phyloP scores from a whole-genome alignment of 2,797 vertebrate genomes.

The Typhlichthys eigenmanni region DNA sequence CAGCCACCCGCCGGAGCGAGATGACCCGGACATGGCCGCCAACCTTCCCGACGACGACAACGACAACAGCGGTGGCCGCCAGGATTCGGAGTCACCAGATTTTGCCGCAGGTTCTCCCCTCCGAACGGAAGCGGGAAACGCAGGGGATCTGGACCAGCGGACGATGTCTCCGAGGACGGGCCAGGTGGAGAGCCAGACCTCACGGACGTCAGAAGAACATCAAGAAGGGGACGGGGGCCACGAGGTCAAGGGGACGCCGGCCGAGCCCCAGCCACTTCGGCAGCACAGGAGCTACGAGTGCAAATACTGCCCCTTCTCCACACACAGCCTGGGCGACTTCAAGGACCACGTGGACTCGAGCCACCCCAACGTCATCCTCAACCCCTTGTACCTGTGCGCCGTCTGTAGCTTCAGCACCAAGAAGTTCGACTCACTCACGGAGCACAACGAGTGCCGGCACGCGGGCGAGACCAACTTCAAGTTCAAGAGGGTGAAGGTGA shows the following conservation, averaged over 20 bases:
- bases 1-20: constrained; percentile 74
- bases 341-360: constrained; percentile 89
- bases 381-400: constrained; percentile 90
- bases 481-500: constrained; percentile 87
- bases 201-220: constrained; percentile 43
- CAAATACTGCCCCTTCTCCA: constrained; percentile 92
- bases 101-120: too few species aligned
- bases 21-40: constrained; percentile 66
- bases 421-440: constrained; percentile 91
- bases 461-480: constrained; percentile 88
- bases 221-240: constrained; percentile 34
- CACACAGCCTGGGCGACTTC: constrained; percentile 87
- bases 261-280: constrained; percentile 63
- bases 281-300: constrained; percentile 88
- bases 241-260: constrained; percentile 37
- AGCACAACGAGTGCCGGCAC: constrained; percentile 89
- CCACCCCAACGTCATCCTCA: constrained; percentile 93
- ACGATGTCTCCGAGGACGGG: constrained; percentile 48
- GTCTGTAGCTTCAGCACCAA: constrained; percentile 95
- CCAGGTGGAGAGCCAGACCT: constrained; percentile 69
- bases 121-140: neutral
- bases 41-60: neutral
- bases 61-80: constrained; percentile 38
- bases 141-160: constrained; percentile 61
- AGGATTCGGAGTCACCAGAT: constrained; percentile 31